Conservation (phyloP, 2,888 invertebrate species). For the Lithophane socia region DNA sequence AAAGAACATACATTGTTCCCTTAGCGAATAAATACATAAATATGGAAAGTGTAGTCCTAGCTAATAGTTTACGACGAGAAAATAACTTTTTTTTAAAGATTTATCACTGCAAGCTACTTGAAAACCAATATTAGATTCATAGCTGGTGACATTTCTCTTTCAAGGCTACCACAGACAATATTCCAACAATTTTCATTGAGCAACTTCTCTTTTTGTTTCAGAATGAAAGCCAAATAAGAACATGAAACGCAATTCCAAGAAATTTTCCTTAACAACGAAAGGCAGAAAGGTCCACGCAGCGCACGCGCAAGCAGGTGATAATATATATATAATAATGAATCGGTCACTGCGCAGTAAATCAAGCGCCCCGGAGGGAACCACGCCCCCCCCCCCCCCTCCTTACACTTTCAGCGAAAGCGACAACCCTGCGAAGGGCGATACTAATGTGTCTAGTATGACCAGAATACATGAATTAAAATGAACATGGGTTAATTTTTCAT, state of each 20-base stretch:
- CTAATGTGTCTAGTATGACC: slow-evolving; percentile 65
- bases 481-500: no score
- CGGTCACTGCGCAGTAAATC: slow-evolving; percentile 73
- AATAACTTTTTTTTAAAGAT: neutral
- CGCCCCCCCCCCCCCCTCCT: slow-evolving; percentile 57
- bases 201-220: neutral
- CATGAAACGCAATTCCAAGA: neutral
- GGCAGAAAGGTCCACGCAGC: slow-evolving; percentile 42
- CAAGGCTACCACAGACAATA: neutral
- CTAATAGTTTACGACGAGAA: no score
- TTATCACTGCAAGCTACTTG: neutral
- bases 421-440: slow-evolving; percentile 70
- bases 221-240: neutral
- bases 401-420: slow-evolving; percentile 75
- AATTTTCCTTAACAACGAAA: slow-evolving; percentile 30
- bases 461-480: neutral
- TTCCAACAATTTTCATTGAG: slow-evolving; percentile 26
- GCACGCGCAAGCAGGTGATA: slow-evolving; percentile 68
- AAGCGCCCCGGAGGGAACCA: slow-evolving; percentile 65
- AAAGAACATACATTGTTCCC: no score
- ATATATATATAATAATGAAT: slow-evolving; percentile 75
- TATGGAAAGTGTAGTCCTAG: no score
- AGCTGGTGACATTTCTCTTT: neutral
- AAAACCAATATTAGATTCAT: slow-evolving; percentile 6
- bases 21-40: no score